Percentiles rank a stretch among this genome's conserved stretches.
Conservation (phyloP, 2,113 vertebrate genomes). For the Trogon melanurus region DNA sequence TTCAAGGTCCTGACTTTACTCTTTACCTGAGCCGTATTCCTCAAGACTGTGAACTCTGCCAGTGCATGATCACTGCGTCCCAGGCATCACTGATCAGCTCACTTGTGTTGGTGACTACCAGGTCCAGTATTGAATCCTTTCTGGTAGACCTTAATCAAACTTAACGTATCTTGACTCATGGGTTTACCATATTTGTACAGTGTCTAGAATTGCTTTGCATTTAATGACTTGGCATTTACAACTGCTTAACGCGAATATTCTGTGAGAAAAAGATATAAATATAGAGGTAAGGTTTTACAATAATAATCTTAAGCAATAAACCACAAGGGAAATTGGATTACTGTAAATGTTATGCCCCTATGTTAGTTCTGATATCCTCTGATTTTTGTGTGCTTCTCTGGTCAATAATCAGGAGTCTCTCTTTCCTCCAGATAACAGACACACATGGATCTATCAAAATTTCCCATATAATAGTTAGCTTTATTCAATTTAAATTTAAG, state of each 20-base stretch:
- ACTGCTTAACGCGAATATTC: not conserved
- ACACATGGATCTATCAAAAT: not conserved
- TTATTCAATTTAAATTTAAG: not conserved
- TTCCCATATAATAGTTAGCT: not conserved
- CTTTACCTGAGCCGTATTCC: too few relatives aligned
- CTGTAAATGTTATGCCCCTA: not conserved
- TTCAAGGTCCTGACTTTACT: too few relatives aligned
- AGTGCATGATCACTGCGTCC: too few relatives aligned
- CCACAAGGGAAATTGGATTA: not conserved
- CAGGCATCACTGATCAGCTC: too few relatives aligned
- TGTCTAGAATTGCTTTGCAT: not conserved
- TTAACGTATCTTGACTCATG: not conserved
- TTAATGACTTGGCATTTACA: not conserved
- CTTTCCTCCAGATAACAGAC: not conserved
- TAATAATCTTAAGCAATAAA: slow-evolving; percentile 1
- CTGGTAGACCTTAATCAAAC: not conserved
- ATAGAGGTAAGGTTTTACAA: not conserved
- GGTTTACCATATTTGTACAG: not conserved
- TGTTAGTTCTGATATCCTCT: not conserved
- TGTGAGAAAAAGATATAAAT: not conserved
- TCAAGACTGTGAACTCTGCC: too few relatives aligned
- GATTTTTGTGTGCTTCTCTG: not conserved
- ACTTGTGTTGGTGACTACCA: too few relatives aligned
- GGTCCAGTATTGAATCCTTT: too few relatives aligned
- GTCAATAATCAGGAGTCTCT: not conserved